Base-by-base conservation (phyloP, 2,888 invertebrate genomes). In the Tridacna crocea region DNA sequence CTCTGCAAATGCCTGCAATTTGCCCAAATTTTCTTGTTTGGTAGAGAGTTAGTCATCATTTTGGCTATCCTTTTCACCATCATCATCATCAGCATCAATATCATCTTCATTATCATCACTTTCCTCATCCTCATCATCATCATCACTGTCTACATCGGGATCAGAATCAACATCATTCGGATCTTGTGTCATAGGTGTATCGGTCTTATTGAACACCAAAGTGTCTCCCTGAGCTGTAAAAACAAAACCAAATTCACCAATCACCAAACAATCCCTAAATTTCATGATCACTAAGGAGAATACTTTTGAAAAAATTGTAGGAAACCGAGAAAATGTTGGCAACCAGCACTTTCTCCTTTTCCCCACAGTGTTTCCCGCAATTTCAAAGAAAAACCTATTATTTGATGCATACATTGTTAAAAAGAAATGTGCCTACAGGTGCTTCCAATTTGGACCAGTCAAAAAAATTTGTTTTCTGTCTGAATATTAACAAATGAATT, bases 91-190 rank as follows among this genome's bases (percentile, higher is more conserved):
- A 36, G 27, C 36, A n/a, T 66, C 66, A 46, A 6, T 17, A 12
- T 46, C 66, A 13, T 11, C 11, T 2, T 36, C n/a, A 46, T 46
- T n/a, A 46, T 46, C 66, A 66, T 36, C 36, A 3, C 15, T 26
- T 26, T 27, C 63, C n/a, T 66, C 66, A 66, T 66, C 66, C 46
- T 46, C 66, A 46, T 66, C 66, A 66, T 66, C 46, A 66, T 66
- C 66, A 36, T 72, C 68, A 48, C 75, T 75, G 12, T 66, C 22
- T n/a, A 72, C 47, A 72, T 82, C 82, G 4, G 72, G 75, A 73
- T 82, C 82, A 22, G 72, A 58, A 36, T 82, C 82, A 22, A 79
- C 75, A 63, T 82, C 82, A 11, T 55, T 65, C 4, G 72, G 72
- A 22, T 79, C 75, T 0, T 46, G 61, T 36, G 36, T 22, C 27